phyloP scores from a whole-genome alignment of 2,888 invertebrate genomes.

The Dexiosoma caninum region DNA sequence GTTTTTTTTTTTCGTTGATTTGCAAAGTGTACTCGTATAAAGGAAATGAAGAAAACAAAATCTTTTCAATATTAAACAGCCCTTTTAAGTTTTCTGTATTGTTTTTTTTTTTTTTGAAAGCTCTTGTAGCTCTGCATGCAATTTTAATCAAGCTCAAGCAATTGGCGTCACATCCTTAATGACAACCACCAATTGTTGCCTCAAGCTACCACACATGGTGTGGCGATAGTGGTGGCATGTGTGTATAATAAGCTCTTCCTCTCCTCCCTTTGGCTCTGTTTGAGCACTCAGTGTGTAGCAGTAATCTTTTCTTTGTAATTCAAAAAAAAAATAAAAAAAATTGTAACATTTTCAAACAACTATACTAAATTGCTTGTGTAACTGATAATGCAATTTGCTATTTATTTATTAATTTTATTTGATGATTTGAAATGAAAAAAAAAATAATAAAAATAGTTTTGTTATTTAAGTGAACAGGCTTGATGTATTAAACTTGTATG shows the following conservation, averaged over 20 bases:
- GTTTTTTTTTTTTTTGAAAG: background rate
- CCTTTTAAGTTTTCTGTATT: conserved; percentile 15
- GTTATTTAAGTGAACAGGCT: conserved; percentile 22
- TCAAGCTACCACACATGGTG: conserved; percentile 64
- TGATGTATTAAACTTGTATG: background rate
- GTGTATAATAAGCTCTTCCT: background rate
- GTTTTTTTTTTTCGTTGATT: background rate
- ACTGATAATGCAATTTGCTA: conserved; percentile 60
- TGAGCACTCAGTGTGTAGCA: background rate
- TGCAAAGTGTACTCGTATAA: background rate
- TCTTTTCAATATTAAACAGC: conserved; percentile 32
- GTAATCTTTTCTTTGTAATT: background rate
- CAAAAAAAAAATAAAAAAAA: conserved; percentile 2
- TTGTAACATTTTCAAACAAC: conserved; percentile 11
- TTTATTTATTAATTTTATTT: conserved; percentile 38
- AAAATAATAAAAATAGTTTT: background rate
- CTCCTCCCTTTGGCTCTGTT: background rate
- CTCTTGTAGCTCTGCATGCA: conserved; percentile 37
- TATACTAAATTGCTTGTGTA: conserved; percentile 55
- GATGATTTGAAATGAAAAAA: no score
- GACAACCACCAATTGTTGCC: conserved; percentile 66
- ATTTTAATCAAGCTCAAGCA: conserved; percentile 53
- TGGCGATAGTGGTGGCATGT: conserved; percentile 45
- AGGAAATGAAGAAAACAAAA: conserved; percentile 17
- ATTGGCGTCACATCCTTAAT: conserved; percentile 45